Conservation (phyloP, 2,113 vertebrate species). For the Phodopus roborovskii region DNA sequence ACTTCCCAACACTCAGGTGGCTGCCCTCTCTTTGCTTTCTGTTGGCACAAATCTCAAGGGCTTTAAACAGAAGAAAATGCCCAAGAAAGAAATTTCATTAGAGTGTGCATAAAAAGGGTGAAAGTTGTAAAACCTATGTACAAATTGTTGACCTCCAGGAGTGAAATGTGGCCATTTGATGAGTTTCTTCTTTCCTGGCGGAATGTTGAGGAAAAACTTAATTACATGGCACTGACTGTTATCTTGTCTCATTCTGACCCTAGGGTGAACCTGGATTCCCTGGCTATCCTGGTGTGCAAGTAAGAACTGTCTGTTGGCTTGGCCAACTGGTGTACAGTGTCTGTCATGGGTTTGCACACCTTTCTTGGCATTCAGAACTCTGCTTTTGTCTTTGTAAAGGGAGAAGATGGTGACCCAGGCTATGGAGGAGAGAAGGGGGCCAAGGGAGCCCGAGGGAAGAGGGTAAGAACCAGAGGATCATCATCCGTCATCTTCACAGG, state of each 20-base stretch:
- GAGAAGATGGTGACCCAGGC: constrained; percentile 88
- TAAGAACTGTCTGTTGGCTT: constrained; percentile 75
- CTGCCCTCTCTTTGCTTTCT: neutral
- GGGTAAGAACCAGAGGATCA: constrained; percentile 83
- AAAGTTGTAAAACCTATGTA: neutral
- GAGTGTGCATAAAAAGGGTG: neutral
- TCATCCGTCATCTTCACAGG: neutral
- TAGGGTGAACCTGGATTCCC: constrained; percentile 91
- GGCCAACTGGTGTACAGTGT: neutral
- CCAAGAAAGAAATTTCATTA: neutral
- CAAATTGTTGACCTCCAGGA: neutral
- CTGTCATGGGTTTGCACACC: neutral
- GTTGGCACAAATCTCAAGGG: neutral
- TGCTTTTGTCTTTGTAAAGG: constrained; percentile 85
- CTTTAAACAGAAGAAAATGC: neutral
- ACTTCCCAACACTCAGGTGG: neutral
- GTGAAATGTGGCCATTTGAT: neutral
- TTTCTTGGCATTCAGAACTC: constrained; percentile 25
- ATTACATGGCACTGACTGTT: neutral
- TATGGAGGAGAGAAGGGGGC: constrained; percentile 85
- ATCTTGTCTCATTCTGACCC: constrained; percentile 47
- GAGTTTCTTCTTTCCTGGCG: neutral
- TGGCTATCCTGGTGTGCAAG: constrained; percentile 89
- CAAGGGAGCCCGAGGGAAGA: constrained; percentile 90
- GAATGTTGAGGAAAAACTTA: neutral